Base-by-base conservation (phyloP, 2,888 invertebrate species). In the Metalampra italica region DNA sequence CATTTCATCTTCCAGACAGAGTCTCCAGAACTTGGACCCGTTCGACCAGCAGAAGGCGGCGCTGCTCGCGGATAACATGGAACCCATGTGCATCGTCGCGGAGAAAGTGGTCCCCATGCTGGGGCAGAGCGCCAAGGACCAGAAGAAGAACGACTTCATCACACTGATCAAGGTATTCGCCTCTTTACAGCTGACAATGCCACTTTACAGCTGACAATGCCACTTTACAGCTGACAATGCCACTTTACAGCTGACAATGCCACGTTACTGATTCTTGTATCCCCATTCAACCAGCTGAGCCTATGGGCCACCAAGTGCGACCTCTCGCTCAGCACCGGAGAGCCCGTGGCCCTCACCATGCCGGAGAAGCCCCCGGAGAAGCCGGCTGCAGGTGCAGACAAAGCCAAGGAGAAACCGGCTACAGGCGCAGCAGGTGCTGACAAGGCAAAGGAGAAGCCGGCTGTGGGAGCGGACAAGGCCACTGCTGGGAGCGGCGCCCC, bases 241-340 rank as follows among this genome's bases (percentile, higher is more conserved):
- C n/a, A n/a, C n/a, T n/a, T n/a, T n/a, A n/a, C n/a, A n/a, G n/a
- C n/a, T n/a, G n/a, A n/a, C n/a, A n/a, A n/a, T n/a, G n/a, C n/a
- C n/a, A n/a, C n/a, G 22, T 2, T 22, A 22, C 22, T 22, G 22
- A 22, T 22, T 22, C 22, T 3, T 22, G 22, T 22, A 22, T 3
- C 22, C 3, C 5, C 5, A 22, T 22, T 22, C 22, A 22, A 22
- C 22, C 77, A 95, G 92, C 71, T 94, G 11, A 93, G 94, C 68
- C 88, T 99, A 9, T 99, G 99, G 99, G 96, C 98, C 0, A 99
- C 99, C 82, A 95, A 96, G 71, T 96, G 96, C 72, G 99, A 99
- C 83, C 80, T 99, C 45, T 98, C 98, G 0, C 85, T 98, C 41
- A 94, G 96, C 0, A 90, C 91, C 34, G 97, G 97, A 0, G 91